phyloP scores from a whole-genome alignment of 2,888 invertebrate genomes.

The Scaptomyza parva region DNA sequence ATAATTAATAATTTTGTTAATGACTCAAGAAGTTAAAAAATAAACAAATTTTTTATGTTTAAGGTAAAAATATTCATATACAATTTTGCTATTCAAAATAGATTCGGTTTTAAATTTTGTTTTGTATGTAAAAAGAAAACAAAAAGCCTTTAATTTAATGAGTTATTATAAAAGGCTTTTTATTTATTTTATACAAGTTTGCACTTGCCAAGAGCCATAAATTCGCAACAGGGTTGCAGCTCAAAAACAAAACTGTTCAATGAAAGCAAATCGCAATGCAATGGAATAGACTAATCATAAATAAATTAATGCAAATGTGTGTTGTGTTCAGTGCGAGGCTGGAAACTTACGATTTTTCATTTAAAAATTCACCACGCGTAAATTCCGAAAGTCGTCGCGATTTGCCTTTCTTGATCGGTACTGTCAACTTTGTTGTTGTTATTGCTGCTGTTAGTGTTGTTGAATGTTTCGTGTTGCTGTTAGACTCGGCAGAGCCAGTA shows the following conservation, averaged over 20 bases:
- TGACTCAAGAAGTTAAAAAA: no score
- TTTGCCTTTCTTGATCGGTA: constrained; percentile 82
- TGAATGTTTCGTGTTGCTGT: constrained; percentile 28
- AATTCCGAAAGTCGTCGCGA: constrained; percentile 85
- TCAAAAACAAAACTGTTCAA: constrained; percentile 18
- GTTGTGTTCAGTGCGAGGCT: constrained; percentile 18
- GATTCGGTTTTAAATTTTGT: not conserved
- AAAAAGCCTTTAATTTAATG: not conserved
- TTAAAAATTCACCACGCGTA: constrained; percentile 85
- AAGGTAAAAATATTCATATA: not conserved
- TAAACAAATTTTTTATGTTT: no score
- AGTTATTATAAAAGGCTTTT: not conserved
- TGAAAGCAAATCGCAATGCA: constrained; percentile 22
- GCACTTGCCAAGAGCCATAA: constrained; percentile 1
- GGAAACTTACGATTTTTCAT: constrained; percentile 85
- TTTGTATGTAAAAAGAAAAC: not conserved
- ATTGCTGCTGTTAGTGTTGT: constrained; percentile 29
- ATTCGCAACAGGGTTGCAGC: not conserved
- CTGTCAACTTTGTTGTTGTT: constrained; percentile 29
- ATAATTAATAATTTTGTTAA: no score
- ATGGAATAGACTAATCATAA: constrained; percentile 47
- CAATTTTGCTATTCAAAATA: no score
- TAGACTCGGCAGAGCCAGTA: constrained; percentile 54
- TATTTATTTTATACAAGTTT: not conserved
- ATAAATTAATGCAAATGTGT: constrained; percentile 41